Percentiles rank a stretch among this genome's conserved stretches.
Evolutionary conservation across 2,888 invertebrate species (phyloP).

Genomic region (Phrixothrix hirtus): DNA sequence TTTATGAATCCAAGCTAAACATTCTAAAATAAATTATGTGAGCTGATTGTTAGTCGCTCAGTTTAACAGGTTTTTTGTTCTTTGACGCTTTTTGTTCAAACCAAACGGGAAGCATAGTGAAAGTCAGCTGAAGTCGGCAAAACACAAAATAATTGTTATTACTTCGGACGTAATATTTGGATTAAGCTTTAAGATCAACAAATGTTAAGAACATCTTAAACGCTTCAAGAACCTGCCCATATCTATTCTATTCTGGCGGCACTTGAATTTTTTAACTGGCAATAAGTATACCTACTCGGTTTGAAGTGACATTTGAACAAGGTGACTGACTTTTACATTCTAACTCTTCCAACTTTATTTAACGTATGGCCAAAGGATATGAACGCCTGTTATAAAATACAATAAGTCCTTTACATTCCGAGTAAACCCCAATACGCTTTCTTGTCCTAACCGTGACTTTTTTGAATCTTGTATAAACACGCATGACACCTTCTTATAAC

Average conservation of each 20-base stretch:
- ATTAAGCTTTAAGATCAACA: slow-evolving; percentile 28
- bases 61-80: too few relatives aligned
- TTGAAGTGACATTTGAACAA: slow-evolving; percentile 28
- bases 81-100: too few relatives aligned
- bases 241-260: slow-evolving; percentile 22
- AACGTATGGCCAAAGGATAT: slow-evolving; percentile 21
- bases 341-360: slow-evolving; percentile 25
- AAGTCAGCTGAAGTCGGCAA: too few relatives aligned
- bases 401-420: slow-evolving; percentile 26
- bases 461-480: slow-evolving; percentile 17
- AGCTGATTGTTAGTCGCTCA: too few relatives aligned
- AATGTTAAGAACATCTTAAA: slow-evolving; percentile 17
- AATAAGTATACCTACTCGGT: slow-evolving; percentile 27
- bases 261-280: slow-evolving; percentile 31
- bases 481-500: slow-evolving; percentile 7
- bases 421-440: slow-evolving; percentile 8
- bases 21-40: too few relatives aligned
- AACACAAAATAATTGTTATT: too few relatives aligned
- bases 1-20: too few relatives aligned
- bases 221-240: slow-evolving; percentile 16
- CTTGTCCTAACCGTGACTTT: slow-evolving; percentile 10
- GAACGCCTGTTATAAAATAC: slow-evolving; percentile 14
- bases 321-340: slow-evolving; percentile 27
- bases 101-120: too few relatives aligned
- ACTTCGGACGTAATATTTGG: slow-evolving; percentile 26